Base-by-base conservation (phyloP, 2,797 vertebrate genomes). In the Phaenicophaeus curvirostris region DNA sequence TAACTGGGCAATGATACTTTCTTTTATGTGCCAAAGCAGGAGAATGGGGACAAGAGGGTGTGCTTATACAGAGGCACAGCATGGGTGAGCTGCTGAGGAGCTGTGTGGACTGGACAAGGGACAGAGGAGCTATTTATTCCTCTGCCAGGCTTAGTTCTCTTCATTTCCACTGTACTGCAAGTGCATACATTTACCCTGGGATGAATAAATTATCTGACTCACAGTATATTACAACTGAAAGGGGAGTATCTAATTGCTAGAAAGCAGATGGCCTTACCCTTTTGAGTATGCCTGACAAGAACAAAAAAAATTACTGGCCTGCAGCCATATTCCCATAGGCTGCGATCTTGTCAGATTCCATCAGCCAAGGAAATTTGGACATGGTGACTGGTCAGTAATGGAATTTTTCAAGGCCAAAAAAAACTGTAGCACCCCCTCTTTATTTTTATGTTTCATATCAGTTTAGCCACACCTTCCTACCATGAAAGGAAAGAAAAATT, bases 261-360 rank as follows among this genome's bases (percentile, higher is more conserved):
- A 94, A 95, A 96, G 85, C 96, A 96, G 95, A 95, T 96, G 95
- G 89, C 55, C 55, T 92, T 95, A 95, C 58, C 66, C 89, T 94
- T 94, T 91, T 59, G 93, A 96, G 85, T 68, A 95, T 81, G 93
- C 90, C 79, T 95, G 92, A 96, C 91, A 94, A 94, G 91, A 96
- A 73, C 25, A 72, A 81, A 67, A 93, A 66, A 44, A 66, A 44
- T 41, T 85, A 58, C 75, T 96, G 94, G 82, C 93, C 92, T 81
- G 50, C 66, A 95, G 82, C 82, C 55, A 53, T 86, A 91, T 89
- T 92, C 94, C 92, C 88, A 71, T 4, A 93, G 91, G 94, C 63
- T 67, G 80, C 0, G 0, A 59, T 90, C 91, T 59, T 96, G 94
- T 96, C 96, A 95, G 58, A 81, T 92, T 80, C 73, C 53, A 96